Percentiles rank a stretch among this genome's conserved stretches.
Evolutionary conservation across 2,797 vertebrate genomes (phyloP).

Genomic region (Caiman crocodilus): DNA sequence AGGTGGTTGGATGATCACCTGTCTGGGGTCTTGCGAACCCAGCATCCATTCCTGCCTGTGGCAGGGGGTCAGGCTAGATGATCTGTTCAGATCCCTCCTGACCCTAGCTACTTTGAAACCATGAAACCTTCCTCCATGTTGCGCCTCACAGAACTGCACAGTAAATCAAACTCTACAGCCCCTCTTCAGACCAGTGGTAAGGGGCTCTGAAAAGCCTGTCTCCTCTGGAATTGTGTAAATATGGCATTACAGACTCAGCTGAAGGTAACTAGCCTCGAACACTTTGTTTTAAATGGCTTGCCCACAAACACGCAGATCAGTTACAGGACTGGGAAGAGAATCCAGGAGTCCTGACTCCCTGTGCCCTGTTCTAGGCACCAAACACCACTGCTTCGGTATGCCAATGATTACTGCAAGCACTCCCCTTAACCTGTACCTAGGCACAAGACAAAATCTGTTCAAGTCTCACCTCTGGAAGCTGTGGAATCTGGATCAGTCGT

Average conservation of each 20-base stretch:
- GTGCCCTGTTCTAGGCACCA: neutral
- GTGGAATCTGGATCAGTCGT: constrained; percentile 96
- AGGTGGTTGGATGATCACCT: too few relatives aligned
- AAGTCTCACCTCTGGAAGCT: constrained; percentile 93
- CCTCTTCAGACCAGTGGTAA: too few relatives aligned
- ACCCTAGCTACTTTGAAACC: too few relatives aligned
- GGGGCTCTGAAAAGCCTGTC: neutral
- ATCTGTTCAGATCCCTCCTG: too few relatives aligned
- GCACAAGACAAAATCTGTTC: accelerated
- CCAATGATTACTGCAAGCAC: neutral
- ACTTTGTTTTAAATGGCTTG: neutral
- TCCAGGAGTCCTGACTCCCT: neutral
- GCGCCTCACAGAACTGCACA: too few relatives aligned
- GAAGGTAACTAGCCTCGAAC: neutral
- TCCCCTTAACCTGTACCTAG: accelerated
- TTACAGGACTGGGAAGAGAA: neutral
- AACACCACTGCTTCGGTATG: neutral
- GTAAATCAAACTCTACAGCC: too few relatives aligned
- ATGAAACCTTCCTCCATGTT: too few relatives aligned
- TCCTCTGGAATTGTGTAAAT: neutral
- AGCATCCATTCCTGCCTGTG: too few relatives aligned
- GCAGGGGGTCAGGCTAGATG: too few relatives aligned
- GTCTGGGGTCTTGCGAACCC: too few relatives aligned
- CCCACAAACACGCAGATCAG: neutral
- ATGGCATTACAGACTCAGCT: neutral